phyloP scores from a whole-genome alignment of 2,113 vertebrate species.

The Bettongia penicillata region DNA sequence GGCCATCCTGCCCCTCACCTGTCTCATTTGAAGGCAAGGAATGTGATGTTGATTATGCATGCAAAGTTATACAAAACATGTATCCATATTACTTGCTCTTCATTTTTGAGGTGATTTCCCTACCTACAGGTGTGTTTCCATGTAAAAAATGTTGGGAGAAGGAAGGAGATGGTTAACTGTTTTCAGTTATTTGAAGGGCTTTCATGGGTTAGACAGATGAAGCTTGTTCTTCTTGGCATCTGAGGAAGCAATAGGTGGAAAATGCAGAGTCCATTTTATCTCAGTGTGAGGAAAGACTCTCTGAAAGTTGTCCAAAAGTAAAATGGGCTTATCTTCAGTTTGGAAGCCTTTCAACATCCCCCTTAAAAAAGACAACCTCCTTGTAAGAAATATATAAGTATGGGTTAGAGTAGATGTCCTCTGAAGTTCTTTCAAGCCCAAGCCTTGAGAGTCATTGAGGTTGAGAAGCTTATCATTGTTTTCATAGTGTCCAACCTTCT shows the following conservation, averaged over 20 bases:
- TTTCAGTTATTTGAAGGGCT: not conserved
- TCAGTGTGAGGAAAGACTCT: not conserved
- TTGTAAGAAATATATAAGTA: not conserved
- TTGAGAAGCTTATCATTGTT: not conserved
- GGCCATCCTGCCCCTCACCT: not conserved
- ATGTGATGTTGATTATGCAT: not conserved
- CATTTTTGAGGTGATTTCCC: not conserved
- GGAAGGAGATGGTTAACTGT: not conserved
- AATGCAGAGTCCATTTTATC: not conserved
- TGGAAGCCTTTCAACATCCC: not conserved
- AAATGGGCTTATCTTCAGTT: not conserved
- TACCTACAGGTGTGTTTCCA: not conserved
- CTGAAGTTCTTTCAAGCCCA: not conserved
- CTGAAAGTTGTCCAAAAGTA: not conserved
- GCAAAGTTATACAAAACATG: not conserved
- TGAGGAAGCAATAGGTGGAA: not conserved
- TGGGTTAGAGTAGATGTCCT: not conserved
- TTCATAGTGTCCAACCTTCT: not conserved
- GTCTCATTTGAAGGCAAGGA: not conserved
- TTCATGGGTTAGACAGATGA: not conserved
- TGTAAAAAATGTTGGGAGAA: not conserved
- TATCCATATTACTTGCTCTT: not conserved
- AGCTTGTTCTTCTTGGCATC: not conserved
- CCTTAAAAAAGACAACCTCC: not conserved
- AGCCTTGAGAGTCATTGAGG: not conserved